These are phyloP conservation scores for Scotopteryx bipunctaria DNA, from an alignment of 2,888 invertebrate species.

Conservation along the genomic window DNA sequence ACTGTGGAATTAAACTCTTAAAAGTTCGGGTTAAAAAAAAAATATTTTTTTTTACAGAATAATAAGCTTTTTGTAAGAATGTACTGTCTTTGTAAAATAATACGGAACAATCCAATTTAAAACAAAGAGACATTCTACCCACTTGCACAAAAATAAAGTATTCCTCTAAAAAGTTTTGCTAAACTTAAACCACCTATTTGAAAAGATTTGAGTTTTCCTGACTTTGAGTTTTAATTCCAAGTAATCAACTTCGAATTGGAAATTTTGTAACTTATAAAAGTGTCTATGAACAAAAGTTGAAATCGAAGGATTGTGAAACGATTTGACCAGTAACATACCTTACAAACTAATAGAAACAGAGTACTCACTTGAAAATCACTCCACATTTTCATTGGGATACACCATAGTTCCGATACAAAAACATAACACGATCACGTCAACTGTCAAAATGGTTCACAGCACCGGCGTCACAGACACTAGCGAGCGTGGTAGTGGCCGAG, in stretches of 20 bases:
- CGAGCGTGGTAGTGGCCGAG: conserved; percentile 69
- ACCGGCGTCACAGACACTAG: conserved; percentile 68
- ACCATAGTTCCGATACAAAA: conserved; percentile 83
- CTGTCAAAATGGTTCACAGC: conserved; percentile 77
- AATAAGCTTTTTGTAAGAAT: too few relatives aligned
- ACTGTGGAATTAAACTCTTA: background rate
- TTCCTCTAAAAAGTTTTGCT: background rate
- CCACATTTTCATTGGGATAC: conserved; percentile 83
- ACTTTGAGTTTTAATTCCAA: conserved; percentile 7
- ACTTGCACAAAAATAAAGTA: conserved; percentile 20
- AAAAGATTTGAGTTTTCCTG: background rate
- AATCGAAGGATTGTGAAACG: conserved; percentile 41
- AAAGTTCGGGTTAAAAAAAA: too few relatives aligned
- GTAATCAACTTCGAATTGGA: conserved; percentile 32
- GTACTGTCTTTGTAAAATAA: too few relatives aligned
- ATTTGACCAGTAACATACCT: conserved; percentile 11
- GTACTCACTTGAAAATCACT: conserved; percentile 81
- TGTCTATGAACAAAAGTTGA: conserved; percentile 45
- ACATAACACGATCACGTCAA: conserved; percentile 83
- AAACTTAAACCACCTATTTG: conserved; percentile 14
- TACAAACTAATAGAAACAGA: conserved; percentile 9
- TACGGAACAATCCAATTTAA: too few relatives aligned
- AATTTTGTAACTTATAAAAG: conserved; percentile 41
- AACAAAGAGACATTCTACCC: conserved; percentile 24
- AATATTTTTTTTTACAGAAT: background rate